Base-by-base conservation (phyloP, 2,888 invertebrate genomes). In the Cosmia pyralina region DNA sequence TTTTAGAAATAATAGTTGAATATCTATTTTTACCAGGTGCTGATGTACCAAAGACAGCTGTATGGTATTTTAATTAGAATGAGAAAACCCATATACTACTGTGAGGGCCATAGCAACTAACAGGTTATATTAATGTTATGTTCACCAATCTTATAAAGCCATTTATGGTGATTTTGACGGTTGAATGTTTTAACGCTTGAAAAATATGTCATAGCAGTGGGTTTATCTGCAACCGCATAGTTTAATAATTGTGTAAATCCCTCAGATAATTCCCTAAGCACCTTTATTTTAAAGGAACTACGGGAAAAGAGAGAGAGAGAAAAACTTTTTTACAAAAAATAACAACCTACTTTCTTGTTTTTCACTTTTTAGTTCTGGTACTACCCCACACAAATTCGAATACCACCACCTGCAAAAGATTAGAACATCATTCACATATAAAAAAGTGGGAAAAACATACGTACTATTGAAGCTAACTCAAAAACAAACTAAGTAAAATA, bases 21-120 rank as follows among this genome's bases (percentile, higher is more conserved):
- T 65, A 13, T 44, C 53, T 82, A 77, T 82, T 79, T 81, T 68
- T 48, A 77, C 17, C 17, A 68, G 64, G 64, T 65, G 82, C 8
- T 59, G 70, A 81, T 66, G 28, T 62, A 41, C 19, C 48, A 19
- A 19, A 62, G 50, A 22, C 19, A 41, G 46, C 60, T 80, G 74
- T 73, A 4, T 55, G 53, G 38, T 52, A 46, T 58, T 72, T 71
- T 15, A n/a, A 63, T 70, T 8, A 44, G 13, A 79, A 64, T 53
- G 6, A 17, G 17, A 13, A 48, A 34, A 41, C 19, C 28, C 28
- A 59, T 53, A 28, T 46, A 10, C n/a, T 75, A 13, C 13, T 15
- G 5, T 1, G 5, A 62, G 48, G 7, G 38, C 13, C 19, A 22
- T 48, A 2, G 15, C 8, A 19, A 28, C 15, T 28, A 59, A 17